Evolutionary conservation across 2,113 vertebrate species (phyloP).

Genomic region (Dromiciops gliroides): DNA sequence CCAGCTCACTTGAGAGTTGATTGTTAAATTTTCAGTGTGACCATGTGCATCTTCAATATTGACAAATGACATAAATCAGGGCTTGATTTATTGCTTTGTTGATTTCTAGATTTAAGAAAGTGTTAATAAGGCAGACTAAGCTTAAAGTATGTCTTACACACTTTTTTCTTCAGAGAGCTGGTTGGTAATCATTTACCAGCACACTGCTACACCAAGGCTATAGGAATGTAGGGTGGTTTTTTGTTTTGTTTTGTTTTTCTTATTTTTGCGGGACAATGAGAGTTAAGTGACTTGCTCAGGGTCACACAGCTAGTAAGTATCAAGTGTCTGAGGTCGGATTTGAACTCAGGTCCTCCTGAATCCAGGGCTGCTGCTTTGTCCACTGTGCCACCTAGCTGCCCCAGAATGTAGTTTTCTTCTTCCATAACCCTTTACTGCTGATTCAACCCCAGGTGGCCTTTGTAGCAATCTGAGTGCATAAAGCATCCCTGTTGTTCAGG

Average conservation of each 20-base stretch:
- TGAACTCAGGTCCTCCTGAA: no score
- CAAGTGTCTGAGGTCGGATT: no score
- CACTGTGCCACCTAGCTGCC: no score
- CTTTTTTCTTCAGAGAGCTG: not conserved
- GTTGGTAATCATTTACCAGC: not conserved
- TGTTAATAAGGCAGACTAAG: not conserved
- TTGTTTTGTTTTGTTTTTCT: no score
- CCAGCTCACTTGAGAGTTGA: not conserved
- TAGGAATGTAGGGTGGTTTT: not conserved
- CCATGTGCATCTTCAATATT: not conserved
- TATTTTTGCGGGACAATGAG: no score
- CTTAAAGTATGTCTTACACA: not conserved
- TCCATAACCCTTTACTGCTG: not conserved
- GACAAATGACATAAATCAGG: not conserved
- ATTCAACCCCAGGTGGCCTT: not conserved
- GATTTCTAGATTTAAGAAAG: not conserved
- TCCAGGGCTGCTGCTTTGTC: no score
- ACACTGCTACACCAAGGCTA: not conserved
- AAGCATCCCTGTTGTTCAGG: not conserved
- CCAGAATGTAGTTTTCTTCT: not conserved
- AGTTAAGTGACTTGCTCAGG: no score
- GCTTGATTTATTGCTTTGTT: not conserved
- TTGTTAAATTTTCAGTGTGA: not conserved
- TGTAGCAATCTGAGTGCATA: not conserved
- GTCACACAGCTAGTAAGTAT: no score